These are phyloP conservation scores for Stomatorhinus ivindoensis DNA, from an alignment of 2,113 vertebrate species.

Conservation along the genomic window DNA sequence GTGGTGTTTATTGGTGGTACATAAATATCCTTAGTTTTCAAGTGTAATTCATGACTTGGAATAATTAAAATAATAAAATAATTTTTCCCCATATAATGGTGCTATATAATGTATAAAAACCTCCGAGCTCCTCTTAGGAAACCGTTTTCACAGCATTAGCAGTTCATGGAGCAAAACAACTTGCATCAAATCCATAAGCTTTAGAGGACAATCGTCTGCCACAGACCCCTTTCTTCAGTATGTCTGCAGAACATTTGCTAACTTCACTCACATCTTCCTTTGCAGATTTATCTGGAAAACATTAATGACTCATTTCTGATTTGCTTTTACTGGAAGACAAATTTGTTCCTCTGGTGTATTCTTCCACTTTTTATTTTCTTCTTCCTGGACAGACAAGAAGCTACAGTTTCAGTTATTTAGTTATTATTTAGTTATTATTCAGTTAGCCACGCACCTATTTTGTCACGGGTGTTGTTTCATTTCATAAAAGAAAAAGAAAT, in stretches of 20 bases:
- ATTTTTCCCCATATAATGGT: neutral
- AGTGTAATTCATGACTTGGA: neutral
- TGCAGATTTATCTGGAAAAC: neutral
- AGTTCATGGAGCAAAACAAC: neutral
- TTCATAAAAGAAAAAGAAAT: too few relatives aligned
- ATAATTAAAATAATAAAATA: too few relatives aligned
- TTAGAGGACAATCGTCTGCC: too few relatives aligned
- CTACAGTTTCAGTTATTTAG: neutral
- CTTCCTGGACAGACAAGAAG: conserved; percentile 4
- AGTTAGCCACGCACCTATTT: neutral
- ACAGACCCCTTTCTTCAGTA: neutral
- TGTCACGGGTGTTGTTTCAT: too few relatives aligned
- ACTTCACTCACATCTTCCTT: neutral
- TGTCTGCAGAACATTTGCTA: neutral
- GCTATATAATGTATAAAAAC: neutral
- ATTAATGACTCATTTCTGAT: neutral
- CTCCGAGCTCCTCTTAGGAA: neutral
- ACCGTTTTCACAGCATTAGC: neutral
- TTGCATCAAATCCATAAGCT: neutral
- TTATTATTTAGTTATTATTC: neutral
- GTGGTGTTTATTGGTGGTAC: neutral
- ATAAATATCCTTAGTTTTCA: neutral
- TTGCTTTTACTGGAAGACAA: neutral
- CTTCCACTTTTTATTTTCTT: neutral
- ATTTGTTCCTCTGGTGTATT: neutral